These are phyloP conservation scores for Heliothis subflexa DNA, from an alignment of 1,140 invertebrate genomes.

Conservation along the genomic window DNA sequence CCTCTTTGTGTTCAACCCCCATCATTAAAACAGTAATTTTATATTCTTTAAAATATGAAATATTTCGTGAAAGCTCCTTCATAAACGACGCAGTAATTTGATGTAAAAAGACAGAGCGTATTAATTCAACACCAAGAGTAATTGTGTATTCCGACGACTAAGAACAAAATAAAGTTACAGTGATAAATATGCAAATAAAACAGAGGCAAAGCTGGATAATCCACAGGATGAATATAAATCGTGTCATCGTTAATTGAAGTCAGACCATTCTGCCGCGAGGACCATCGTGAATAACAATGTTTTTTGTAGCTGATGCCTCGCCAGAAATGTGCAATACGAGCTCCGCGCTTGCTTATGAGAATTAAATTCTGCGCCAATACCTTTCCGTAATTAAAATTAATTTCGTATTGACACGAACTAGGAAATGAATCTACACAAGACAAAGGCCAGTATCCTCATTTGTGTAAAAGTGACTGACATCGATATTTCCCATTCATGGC, in stretches of 20 bases:
- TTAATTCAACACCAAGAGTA: conserved; percentile 50
- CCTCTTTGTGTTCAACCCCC: background rate
- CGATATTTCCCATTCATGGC: too few species aligned
- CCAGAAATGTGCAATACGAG: conserved; percentile 11
- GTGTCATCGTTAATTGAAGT: conserved; percentile 60
- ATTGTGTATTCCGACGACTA: conserved; percentile 51
- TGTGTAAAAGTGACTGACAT: too few species aligned
- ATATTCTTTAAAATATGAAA: conserved; percentile 38
- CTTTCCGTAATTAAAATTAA: too few species aligned
- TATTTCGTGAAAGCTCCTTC: conserved; percentile 28
- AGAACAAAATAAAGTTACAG: conserved; percentile 52
- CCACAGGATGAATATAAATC: conserved; percentile 62
- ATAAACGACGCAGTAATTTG: conserved; percentile 39
- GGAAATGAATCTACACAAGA: too few species aligned
- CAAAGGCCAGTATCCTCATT: too few species aligned
- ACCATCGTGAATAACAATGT: conserved; percentile 54
- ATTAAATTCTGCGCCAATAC: too few species aligned
- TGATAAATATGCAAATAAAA: conserved; percentile 60
- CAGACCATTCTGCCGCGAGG: conserved; percentile 52
- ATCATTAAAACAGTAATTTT: conserved; percentile 4
- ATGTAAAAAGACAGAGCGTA: conserved; percentile 42
- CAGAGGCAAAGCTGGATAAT: conserved; percentile 53
- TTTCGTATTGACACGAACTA: too few species aligned
- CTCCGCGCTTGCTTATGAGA: background rate
- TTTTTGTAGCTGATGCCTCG: conserved; percentile 10